Evolutionary conservation across 2,797 vertebrate genomes (phyloP), one percentile per base, ranked within the genome.

Genomic region (Spatula clypeata): DNA sequence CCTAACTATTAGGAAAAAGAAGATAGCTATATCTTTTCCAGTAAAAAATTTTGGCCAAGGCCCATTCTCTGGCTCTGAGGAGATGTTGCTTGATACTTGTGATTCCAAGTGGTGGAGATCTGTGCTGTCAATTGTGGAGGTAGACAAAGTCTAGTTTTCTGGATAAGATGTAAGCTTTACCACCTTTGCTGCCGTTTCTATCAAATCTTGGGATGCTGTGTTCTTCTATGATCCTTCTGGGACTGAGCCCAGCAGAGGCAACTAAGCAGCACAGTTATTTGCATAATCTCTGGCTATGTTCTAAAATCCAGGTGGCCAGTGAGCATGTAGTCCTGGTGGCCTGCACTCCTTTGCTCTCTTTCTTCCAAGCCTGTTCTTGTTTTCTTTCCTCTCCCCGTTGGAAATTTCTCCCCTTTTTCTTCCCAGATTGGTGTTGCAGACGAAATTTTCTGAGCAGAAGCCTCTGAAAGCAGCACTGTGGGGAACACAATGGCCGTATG

Each of bases 341-440:
- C 40, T 74, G 36, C 4, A 2, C 3, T 57, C 53, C 2, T 44
- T 53, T 45, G 7, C n/a, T 79, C 8, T 26, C 16, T 10, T 86
- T 55, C 21, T 75, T 79, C 29, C 6, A 60, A 51, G 2, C 5
- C 3, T 7, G 8, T 42, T 6, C 17, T 64, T 27, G 6, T 47
- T 3, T 23, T 83, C 21, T 29, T 71, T 69, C 7, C 6, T 66
- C 1, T 53, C 31, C 5, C 11, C 51, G 5, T 7, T 70, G 54
- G 27, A 40, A 82, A 42, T 6, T 5, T 16, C 60, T 85, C 53
- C 47, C 40, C 15, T 40, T 29, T 31, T 31, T 15, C 21, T 53
- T 7, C 19, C 8, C 38, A 54, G 40, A 29, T 71, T 49, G 60
- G 14, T 11, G 38, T 13, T 0, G 0, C 11, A 64, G 4, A 14